Evolutionary conservation across 2,888 invertebrate genomes (phyloP).

Genomic region (Drepanosiphum platanoidis): DNA sequence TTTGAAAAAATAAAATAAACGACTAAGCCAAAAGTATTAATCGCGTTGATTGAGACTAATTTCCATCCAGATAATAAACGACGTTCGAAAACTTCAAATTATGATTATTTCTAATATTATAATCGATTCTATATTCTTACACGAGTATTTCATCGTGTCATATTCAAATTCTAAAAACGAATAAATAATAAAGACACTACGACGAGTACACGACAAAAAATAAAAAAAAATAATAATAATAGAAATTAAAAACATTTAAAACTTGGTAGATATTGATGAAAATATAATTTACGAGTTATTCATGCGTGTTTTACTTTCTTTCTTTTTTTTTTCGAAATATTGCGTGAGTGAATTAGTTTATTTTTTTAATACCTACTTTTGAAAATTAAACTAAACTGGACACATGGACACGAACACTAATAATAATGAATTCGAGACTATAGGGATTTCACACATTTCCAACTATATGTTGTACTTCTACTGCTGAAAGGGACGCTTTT

Average conservation of each 20-base stretch:
- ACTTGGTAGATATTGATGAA: neutral
- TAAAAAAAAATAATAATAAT: neutral
- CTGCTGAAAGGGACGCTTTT: neutral
- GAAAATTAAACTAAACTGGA: slow-evolving; percentile 10
- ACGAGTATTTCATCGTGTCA: neutral
- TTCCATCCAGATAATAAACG: neutral
- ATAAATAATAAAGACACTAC: no score
- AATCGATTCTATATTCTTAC: neutral
- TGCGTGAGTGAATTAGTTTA: neutral
- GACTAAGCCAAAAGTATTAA: no score
- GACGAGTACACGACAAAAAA: neutral
- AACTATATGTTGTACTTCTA: neutral
- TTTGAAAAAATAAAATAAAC: no score
- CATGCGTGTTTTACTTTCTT: neutral
- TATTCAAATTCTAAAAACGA: no score
- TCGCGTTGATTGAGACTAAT: no score
- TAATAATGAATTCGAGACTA: slow-evolving; percentile 46
- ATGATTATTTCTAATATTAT: neutral
- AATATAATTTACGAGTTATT: neutral
- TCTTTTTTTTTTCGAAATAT: slow-evolving; percentile 3
- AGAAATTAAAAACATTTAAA: neutral
- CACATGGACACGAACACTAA: slow-evolving; percentile 33
- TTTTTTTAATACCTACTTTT: slow-evolving; percentile 32
- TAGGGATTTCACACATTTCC: slow-evolving; percentile 38
- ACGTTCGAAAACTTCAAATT: no score